Conservation (phyloP, 2,113 vertebrate genomes). For the Nestor notabilis region DNA sequence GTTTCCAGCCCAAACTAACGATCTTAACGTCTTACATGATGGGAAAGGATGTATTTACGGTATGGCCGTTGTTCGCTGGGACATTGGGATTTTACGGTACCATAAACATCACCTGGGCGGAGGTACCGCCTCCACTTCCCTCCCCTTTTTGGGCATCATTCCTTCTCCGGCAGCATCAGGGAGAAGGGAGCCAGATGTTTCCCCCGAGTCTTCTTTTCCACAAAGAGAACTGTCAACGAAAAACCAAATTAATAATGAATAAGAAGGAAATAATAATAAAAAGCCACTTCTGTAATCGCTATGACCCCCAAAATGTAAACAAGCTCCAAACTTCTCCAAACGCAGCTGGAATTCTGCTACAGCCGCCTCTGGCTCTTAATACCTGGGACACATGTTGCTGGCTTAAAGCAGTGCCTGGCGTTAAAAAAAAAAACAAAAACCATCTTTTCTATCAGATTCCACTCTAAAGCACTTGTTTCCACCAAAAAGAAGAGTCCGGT, state of each 20-base stretch:
- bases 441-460: not conserved
- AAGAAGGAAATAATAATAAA: not conserved
- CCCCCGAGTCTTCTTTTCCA: rapidly evolving
- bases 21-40: not conserved
- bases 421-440: not conserved
- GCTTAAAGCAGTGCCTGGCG: not conserved
- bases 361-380: not conserved
- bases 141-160: not conserved
- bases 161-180: not conserved
- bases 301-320: not conserved
- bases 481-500: not conserved
- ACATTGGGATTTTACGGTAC: not conserved
- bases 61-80: not conserved
- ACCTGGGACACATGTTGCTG: not conserved
- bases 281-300: not conserved
- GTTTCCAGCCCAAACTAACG: slow-evolving; percentile 41
- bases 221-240: not conserved
- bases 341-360: not conserved
- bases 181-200: not conserved
- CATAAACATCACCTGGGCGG: not conserved
- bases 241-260: not conserved
- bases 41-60: slow-evolving; percentile 6
- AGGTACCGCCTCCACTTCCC: not conserved
- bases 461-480: not conserved
- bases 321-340: not conserved